These are phyloP conservation scores for Bombus breviceps DNA, from an alignment of 1,140 invertebrate species.

Conservation along the genomic window DNA sequence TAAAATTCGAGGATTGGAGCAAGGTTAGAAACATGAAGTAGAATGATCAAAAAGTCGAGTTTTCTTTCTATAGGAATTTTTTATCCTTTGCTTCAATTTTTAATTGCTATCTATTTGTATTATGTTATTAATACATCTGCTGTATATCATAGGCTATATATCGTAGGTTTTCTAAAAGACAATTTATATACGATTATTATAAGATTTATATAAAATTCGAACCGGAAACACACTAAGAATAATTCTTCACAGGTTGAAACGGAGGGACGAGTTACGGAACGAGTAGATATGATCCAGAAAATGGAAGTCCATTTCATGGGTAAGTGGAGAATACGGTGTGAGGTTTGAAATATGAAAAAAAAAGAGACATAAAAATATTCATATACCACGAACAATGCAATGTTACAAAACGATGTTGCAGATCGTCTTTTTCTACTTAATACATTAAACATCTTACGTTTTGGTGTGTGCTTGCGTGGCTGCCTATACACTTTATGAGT, in stretches of 20 bases:
- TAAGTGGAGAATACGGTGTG: conserved; percentile 70
- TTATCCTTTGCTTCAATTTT: background rate
- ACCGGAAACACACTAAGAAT: background rate
- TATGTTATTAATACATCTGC: background rate
- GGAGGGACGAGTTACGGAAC: conserved; percentile 74
- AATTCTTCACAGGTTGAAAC: conserved; percentile 69
- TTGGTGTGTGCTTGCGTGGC: conserved; percentile 71
- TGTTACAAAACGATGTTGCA: conserved; percentile 12
- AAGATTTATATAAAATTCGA: background rate
- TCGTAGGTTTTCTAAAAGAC: no score
- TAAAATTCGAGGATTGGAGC: no score
- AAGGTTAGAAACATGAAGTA: background rate
- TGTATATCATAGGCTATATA: background rate
- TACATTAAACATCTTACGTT: background rate
- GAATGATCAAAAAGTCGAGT: background rate
- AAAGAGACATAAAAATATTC: background rate
- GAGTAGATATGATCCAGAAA: conserved; percentile 72
- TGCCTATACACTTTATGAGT: conserved; percentile 52
- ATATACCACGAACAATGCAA: conserved; percentile 7
- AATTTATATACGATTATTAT: background rate
- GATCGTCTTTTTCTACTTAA: background rate
- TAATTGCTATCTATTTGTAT: background rate
- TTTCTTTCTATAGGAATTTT: no score
- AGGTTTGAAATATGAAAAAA: conserved; percentile 28
- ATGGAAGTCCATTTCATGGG: conserved; percentile 78